Evolutionary conservation across 2,113 vertebrate species (phyloP).

Genomic region (Nesoenas mayeri): DNA sequence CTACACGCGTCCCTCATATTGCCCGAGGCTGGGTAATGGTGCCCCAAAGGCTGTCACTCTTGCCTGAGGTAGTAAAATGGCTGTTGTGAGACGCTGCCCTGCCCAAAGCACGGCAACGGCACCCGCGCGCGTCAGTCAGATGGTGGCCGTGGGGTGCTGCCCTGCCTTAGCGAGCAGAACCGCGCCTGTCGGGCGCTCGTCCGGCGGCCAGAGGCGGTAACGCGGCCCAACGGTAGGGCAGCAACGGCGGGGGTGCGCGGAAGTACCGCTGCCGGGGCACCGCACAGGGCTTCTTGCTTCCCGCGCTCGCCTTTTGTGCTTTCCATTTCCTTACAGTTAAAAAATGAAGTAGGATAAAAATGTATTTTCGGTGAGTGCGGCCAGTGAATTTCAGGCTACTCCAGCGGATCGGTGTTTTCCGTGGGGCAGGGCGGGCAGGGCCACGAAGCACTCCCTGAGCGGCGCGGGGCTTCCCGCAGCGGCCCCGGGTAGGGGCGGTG

Average conservation of each 20-base stretch:
- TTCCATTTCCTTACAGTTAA: background rate
- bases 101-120: background rate
- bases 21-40: background rate
- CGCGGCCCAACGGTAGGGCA: too few species aligned
- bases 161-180: background rate
- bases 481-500: too few species aligned
- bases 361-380: accelerated
- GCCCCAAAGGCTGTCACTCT: background rate
- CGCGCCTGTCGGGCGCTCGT: background rate
- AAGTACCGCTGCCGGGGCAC: accelerated
- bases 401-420: background rate
- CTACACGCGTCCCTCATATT: accelerated
- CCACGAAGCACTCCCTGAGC: background rate
- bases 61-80: background rate
- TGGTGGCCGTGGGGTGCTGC: background rate
- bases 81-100: background rate
- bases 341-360: background rate
- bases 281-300: background rate
- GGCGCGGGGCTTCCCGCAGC: background rate
- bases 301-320: background rate
- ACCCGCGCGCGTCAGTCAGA: too few species aligned
- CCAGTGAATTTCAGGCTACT: background rate
- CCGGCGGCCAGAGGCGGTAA: accelerated
- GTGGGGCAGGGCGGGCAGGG: background rate
- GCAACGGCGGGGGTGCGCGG: too few species aligned